Evolutionary conservation across 2,888 invertebrate species (phyloP).

Genomic region (Sialis lutaria): DNA sequence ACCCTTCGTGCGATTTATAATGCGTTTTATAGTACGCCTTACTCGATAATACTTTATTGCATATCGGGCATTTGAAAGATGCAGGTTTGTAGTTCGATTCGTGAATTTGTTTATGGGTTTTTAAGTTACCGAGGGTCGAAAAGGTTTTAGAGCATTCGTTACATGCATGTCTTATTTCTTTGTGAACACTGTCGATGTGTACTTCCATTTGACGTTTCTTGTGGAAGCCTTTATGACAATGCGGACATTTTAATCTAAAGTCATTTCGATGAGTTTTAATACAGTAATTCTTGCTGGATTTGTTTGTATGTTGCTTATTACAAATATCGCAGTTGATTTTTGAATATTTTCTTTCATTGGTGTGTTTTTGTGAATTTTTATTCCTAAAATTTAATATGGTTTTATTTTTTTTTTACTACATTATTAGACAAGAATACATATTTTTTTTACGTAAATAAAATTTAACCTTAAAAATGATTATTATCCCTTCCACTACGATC

Average conservation of each 20-base stretch:
- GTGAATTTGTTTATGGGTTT: constrained; percentile 10
- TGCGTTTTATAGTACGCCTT: constrained; percentile 11
- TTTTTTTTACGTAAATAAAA: too few species aligned
- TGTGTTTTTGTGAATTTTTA: neutral
- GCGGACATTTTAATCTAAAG: constrained; percentile 6
- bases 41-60: constrained; percentile 18
- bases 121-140: constrained; percentile 5
- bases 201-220: constrained; percentile 13
- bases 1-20: constrained; percentile 14
- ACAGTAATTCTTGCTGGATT: constrained; percentile 1
- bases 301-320: neutral
- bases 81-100: constrained; percentile 11
- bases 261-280: constrained; percentile 6
- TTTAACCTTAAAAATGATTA: too few species aligned
- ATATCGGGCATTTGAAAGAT: constrained; percentile 16
- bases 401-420: too few species aligned
- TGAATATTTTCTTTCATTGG: neutral
- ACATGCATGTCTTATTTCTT: constrained; percentile 8
- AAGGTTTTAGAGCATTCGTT: constrained; percentile 9
- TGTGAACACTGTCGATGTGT: constrained; percentile 11
- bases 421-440: too few species aligned
- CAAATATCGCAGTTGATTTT: neutral
- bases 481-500: too few species aligned
- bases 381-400: too few species aligned
- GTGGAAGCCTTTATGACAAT: constrained; percentile 12